Conservation (phyloP, 2,113 vertebrate species). For the Sapajus apella region DNA sequence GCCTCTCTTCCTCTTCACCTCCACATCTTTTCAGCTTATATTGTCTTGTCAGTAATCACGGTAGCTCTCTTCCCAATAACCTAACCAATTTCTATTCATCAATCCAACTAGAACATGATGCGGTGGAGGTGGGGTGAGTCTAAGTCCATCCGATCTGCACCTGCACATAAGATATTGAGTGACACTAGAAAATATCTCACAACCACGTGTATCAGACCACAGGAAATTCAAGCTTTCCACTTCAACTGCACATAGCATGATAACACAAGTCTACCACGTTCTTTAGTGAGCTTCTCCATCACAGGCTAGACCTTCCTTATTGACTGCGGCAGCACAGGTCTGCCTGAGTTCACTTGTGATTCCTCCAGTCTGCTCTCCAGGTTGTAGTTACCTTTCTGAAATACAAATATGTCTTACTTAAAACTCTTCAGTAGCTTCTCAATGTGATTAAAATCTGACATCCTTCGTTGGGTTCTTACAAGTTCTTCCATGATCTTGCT, state of each 20-base stretch:
- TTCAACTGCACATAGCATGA: neutral
- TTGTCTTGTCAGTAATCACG: neutral
- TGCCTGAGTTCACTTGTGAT: neutral
- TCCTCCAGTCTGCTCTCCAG: neutral
- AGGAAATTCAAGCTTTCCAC: neutral
- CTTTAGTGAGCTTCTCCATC: neutral
- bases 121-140: neutral
- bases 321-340: rapidly evolving
- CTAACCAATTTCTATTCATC: neutral
- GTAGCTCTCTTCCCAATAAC: neutral
- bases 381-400: neutral
- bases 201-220: rapidly evolving
- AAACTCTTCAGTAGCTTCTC: neutral
- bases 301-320: rapidly evolving
- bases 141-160: neutral
- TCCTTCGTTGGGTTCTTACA: no score
- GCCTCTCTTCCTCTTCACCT: neutral
- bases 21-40: neutral
- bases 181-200: neutral
- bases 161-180: neutral
- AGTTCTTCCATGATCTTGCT: neutral
- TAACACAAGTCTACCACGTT: no score
- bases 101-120: neutral
- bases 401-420: neutral
- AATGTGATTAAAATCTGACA: neutral